Conservation (phyloP, 2,797 vertebrate species). For the Anableps anableps region DNA sequence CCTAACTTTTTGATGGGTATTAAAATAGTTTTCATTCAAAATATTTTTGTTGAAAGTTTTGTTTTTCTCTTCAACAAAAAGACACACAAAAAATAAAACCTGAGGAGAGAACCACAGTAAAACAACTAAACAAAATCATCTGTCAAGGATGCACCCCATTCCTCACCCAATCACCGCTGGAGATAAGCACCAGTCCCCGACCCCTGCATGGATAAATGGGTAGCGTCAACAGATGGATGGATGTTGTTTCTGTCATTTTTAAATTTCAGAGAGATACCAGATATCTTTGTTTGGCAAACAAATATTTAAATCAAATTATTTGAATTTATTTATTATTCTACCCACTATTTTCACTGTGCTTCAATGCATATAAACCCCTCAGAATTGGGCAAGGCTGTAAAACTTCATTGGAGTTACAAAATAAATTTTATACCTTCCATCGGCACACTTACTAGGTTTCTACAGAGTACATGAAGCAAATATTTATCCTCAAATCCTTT, state of each 20-base stretch:
- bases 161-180: too few relatives aligned
- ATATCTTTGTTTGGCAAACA: too few relatives aligned
- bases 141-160: too few relatives aligned
- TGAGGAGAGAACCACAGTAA: not conserved
- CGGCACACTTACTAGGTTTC: not conserved
- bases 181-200: too few relatives aligned
- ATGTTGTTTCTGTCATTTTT: too few relatives aligned
- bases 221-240: too few relatives aligned
- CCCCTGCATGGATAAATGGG: too few relatives aligned
- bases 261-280: too few relatives aligned
- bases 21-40: not conserved
- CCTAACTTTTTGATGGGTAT: not conserved
- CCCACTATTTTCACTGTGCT: not conserved
- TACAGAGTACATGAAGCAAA: not conserved
- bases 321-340: not conserved
- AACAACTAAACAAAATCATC: not conserved
- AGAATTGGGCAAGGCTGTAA: not conserved
- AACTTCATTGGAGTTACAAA: not conserved
- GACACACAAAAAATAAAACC: not conserved
- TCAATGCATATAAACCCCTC: not conserved
- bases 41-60: not conserved
- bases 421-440: not conserved
- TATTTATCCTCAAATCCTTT: not conserved
- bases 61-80: not conserved
- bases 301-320: too few relatives aligned